Percentiles rank a stretch among this genome's conserved stretches.
Evolutionary conservation across 2,797 vertebrate genomes (phyloP).

Genomic region (Vireo griseus): DNA sequence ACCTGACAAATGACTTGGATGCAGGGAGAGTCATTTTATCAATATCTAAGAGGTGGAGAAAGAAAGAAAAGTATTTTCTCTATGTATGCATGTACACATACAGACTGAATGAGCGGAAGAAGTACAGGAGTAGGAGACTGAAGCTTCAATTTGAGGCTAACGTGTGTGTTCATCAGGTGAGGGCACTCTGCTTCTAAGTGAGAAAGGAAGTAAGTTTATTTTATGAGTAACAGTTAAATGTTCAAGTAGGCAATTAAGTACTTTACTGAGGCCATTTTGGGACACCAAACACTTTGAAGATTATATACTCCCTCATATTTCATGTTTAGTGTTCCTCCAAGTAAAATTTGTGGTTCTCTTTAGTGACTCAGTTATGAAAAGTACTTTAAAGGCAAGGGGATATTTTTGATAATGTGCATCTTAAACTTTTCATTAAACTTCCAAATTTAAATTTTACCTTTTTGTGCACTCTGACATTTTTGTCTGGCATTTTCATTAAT

Average conservation of each 20-base stretch:
- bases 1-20: neutral
- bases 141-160: neutral
- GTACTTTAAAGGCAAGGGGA: slow-evolving; percentile 67
- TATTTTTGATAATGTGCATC: slow-evolving; percentile 76
- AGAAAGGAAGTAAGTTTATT: slow-evolving; percentile 36
- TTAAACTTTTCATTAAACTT: slow-evolving; percentile 82
- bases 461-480: slow-evolving; percentile 88
- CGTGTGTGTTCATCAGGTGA: rapidly evolving
- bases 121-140: neutral
- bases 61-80: neutral
- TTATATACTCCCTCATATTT: slow-evolving; percentile 53
- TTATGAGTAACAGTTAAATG: slow-evolving; percentile 12
- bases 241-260: slow-evolving; percentile 22
- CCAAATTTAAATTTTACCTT: slow-evolving; percentile 85
- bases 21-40: neutral
- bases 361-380: slow-evolving; percentile 69
- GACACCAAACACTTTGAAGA: slow-evolving; percentile 58
- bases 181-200: neutral
- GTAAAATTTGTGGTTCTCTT: slow-evolving; percentile 68
- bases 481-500: slow-evolving; percentile 91
- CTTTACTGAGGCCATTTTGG: slow-evolving; percentile 47
- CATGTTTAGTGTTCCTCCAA: slow-evolving; percentile 67
- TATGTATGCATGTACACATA: neutral
- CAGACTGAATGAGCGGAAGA: neutral
- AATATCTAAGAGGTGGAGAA: neutral